Evolutionary conservation across 1,140 invertebrate genomes (phyloP).

Genomic region (Monochamus saltuarius): DNA sequence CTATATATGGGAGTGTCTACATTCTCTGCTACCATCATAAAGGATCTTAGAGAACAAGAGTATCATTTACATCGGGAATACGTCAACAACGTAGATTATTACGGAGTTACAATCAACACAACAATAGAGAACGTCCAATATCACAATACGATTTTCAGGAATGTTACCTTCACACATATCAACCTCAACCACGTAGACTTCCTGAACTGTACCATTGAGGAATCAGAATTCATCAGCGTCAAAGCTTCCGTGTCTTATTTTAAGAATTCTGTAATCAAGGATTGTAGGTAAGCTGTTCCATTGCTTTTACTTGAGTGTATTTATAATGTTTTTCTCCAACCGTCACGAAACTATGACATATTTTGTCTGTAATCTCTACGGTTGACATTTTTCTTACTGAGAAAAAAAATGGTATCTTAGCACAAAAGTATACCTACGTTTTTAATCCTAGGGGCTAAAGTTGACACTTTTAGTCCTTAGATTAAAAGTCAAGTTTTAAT

Average conservation of each 20-base stretch:
- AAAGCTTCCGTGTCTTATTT: conserved; percentile 58
- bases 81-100: conserved; percentile 36
- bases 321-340: too few relatives aligned
- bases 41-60: conserved; percentile 45
- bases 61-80: conserved; percentile 49
- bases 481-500: too few relatives aligned
- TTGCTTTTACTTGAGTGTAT: too few relatives aligned
- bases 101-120: conserved; percentile 45
- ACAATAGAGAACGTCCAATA: conserved; percentile 57
- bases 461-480: too few relatives aligned
- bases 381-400: too few relatives aligned
- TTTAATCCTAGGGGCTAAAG: too few relatives aligned
- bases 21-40: conserved; percentile 39
- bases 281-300: conserved; percentile 51
- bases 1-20: conserved; percentile 45
- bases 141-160: conserved; percentile 45
- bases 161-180: conserved; percentile 55
- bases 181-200: conserved; percentile 58
- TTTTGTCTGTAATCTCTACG: too few relatives aligned
- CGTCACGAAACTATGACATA: too few relatives aligned
- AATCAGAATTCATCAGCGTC: conserved; percentile 57
- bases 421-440: too few relatives aligned
- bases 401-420: too few relatives aligned
- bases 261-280: conserved; percentile 53
- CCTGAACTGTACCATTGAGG: conserved; percentile 56